These are phyloP conservation scores for Tipula vernalis DNA, from an alignment of 2,888 invertebrate genomes.

Conservation along the genomic window DNA sequence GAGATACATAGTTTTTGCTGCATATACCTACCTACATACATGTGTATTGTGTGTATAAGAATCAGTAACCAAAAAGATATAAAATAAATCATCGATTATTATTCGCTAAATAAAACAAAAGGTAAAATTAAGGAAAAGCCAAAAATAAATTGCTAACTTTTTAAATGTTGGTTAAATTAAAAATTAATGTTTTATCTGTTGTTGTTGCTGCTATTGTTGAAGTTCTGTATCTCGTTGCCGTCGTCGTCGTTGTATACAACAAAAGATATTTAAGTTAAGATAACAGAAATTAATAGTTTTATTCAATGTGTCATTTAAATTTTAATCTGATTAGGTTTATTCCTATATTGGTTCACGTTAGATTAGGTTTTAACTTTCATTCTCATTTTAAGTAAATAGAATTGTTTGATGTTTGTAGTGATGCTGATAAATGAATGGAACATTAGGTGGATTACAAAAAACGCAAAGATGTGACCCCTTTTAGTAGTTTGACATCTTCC, in stretches of 20 bases:
- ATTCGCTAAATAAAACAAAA: background rate
- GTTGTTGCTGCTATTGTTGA: background rate
- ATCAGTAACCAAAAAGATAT: background rate
- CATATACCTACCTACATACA: background rate
- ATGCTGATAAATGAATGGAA: background rate
- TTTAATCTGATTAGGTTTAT: background rate
- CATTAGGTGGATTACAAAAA: background rate
- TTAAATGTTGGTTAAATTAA: background rate
- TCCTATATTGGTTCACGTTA: background rate
- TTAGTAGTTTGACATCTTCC: background rate
- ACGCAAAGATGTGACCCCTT: background rate
- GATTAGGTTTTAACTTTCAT: background rate
- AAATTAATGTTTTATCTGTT: background rate
- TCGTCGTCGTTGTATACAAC: background rate
- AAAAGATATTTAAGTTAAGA: background rate
- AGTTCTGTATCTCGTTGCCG: background rate
- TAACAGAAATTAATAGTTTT: background rate
- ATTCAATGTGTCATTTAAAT: background rate
- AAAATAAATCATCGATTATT: slow-evolving; percentile 4
- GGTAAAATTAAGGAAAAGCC: background rate
- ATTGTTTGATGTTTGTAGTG: background rate
- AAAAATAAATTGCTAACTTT: background rate
- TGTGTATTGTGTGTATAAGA: background rate
- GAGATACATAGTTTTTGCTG: background rate
- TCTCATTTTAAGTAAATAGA: background rate